Base-by-base conservation (phyloP, 2,797 vertebrate species). In the Megalops cyprinoides region DNA sequence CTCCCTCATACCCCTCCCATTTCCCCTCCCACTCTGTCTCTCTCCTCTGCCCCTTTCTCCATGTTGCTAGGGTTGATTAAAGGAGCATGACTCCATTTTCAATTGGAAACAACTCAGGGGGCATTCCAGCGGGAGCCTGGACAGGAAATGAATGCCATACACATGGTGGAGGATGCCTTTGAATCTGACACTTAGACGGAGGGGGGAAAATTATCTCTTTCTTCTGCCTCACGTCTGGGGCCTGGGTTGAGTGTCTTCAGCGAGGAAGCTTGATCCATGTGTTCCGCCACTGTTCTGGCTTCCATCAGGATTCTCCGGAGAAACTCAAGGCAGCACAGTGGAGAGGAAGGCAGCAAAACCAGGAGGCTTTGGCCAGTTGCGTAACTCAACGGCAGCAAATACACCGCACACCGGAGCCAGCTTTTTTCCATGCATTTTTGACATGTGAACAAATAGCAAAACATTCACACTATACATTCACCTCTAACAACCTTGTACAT, bases 121-220 rank as follows among this genome's bases (percentile, higher is more conserved):
- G 91, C 90, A 93, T 90, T 89, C 92, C 92, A 93, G 85, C 67
- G 71, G 89, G 91, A 91, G 90, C 85, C 87, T 25, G 76, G 77
- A 85, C 93, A 95, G 94, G 95, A 96, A 96, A 96, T 95, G 89
- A 96, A 96, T 91, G 90, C 90, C 89, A 92, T 88, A 87, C 91
- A 93, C 88, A 91, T 86, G 88, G 89, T 93, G 88, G 91, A 91
- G 94, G 93, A 94, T 92, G 92, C 92, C 91, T 94, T 94, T 94
- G 84, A 93, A 88, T 90, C 65, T 81, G 80, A 83, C 82, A 86
- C 85, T 80, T 85, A 81, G 82, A 86, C 85, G 89, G 87, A 51
- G 82, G 84, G 82, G 87, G 91, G 37, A 39, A 25, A 1, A 14
- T 77, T 53, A 34, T 49, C 20, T 15, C 44, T 42, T 49, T 67